Percentiles rank a stretch among this genome's conserved stretches.
phyloP scores from a whole-genome alignment of 2,888 invertebrate genomes.

The Periphyllus acericola region DNA sequence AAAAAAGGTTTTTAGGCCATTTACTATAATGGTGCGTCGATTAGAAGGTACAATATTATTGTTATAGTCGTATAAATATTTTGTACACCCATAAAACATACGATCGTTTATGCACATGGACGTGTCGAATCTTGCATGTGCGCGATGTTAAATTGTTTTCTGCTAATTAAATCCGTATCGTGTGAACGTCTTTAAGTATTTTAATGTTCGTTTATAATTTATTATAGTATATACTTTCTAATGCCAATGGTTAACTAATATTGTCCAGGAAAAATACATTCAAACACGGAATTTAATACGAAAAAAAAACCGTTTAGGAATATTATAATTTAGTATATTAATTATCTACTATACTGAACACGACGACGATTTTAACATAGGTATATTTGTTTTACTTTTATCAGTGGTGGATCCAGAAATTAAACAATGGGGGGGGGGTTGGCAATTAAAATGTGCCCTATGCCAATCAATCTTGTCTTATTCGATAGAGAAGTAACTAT shows the following conservation, averaged over 20 bases:
- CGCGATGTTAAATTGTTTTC: background rate
- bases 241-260: background rate
- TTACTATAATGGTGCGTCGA: background rate
- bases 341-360: no score
- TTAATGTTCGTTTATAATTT: background rate
- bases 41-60: background rate
- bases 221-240: background rate
- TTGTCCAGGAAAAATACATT: no score
- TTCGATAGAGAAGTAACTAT: no score
- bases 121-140: background rate
- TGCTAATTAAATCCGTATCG: background rate
- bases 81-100: background rate
- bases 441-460: no score
- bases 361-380: background rate
- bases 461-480: no score
- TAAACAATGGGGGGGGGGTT: no score
- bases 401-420: no score
- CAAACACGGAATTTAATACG: no score
- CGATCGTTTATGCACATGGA: background rate
- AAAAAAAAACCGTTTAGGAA: background rate
- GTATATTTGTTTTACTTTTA: background rate
- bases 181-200: background rate
- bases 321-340: no score
- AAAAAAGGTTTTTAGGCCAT: background rate
- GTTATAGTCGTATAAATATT: background rate